phyloP scores from a whole-genome alignment of 2,113 vertebrate genomes.

The Rostratula benghalensis region DNA sequence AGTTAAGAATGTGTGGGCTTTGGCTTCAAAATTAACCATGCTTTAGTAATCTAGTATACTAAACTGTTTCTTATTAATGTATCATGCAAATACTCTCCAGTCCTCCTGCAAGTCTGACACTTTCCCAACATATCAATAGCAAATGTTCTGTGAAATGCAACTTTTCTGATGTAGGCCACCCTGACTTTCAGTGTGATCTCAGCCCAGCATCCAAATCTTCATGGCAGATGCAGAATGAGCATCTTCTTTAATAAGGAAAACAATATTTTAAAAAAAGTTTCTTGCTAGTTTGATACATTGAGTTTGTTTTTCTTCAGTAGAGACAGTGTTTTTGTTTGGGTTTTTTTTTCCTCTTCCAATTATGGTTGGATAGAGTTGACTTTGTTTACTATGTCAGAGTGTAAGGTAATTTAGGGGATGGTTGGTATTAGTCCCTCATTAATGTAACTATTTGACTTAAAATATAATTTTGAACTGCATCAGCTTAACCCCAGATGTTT shows the following conservation, averaged over 20 bases:
- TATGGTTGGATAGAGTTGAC: background rate
- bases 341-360: background rate
- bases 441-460: background rate
- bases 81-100: slow-evolving; percentile 72
- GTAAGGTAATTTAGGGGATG: background rate
- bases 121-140: slow-evolving; percentile 78
- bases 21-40: slow-evolving; percentile 75
- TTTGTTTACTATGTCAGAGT: background rate
- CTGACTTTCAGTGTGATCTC: slow-evolving; percentile 68
- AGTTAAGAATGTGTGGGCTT: slow-evolving; percentile 77
- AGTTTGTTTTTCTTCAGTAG: background rate
- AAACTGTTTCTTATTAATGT: slow-evolving; percentile 84
- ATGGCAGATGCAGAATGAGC: slow-evolving; percentile 40
- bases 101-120: slow-evolving; percentile 71
- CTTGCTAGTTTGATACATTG: background rate
- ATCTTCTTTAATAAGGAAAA: slow-evolving; percentile 7
- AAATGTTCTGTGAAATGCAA: slow-evolving; percentile 75
- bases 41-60: slow-evolving; percentile 73
- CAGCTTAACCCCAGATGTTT: background rate
- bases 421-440: background rate
- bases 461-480: background rate
- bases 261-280: background rate
- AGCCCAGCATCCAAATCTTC: slow-evolving; percentile 55
- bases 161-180: slow-evolving; percentile 74
- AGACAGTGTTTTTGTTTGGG: background rate